Evolutionary conservation across 2,888 invertebrate genomes (phyloP), one percentile per base, ranked within the genome.

Genomic region (Axea sp.): DNA sequence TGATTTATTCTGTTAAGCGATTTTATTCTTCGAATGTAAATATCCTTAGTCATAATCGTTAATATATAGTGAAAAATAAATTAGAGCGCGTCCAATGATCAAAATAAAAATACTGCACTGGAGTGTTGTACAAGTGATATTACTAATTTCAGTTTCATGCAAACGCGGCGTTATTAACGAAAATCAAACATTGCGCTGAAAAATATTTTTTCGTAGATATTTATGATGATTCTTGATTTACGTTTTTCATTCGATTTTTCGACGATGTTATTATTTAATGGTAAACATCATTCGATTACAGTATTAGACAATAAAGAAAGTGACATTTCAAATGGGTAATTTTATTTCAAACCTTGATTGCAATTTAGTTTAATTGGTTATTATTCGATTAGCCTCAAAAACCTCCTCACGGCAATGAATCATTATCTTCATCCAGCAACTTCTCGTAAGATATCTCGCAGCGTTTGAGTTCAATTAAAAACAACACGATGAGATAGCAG

Each of bases 1-100:
- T 60, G 49, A 75, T 65, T 77, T 76, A 64, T 51, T 55, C 68
- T 39, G 57, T 75, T 69, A 53, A 60, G 22, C 60, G 17, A 30
- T 55, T 51, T 73, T 33, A 49, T 41, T 39, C 43, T 47, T 53
- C 31, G 47, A 47, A 39, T 79, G 78, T 79, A 78, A 77, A 79
- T 79, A 79, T 62, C 11, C 30, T 72, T 75, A 78, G 71, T 53
- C 62, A 55, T 69, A 73, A 59, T 14, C 17, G 9, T 37, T 57
- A 55, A 39, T 14, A 35, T 4, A 19, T 72, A 74, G 24, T 26
- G 47, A 30, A 60, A 22, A 22, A 28, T 59, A 47, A 62, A 59
- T 47, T 53, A 51, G 45, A 53, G 41, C 37, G 71, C 41, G 64
- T 49, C 33, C 14, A 22, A 64, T 43, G 64, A 71, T 71, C 62